phyloP scores from a whole-genome alignment of 2,113 vertebrate species.

The Hemibagrus wyckioides region DNA sequence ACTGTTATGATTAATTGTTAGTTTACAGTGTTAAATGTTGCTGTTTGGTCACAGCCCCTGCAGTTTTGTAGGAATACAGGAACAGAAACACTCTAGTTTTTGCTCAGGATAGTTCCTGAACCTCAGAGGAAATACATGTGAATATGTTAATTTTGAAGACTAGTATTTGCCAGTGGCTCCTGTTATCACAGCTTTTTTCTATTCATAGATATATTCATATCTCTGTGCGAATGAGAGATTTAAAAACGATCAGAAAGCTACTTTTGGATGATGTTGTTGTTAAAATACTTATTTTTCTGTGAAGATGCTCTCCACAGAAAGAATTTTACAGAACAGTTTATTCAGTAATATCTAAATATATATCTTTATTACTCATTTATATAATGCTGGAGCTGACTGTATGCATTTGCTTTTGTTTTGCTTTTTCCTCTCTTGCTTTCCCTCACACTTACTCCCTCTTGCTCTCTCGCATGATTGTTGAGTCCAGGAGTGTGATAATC shows the following conservation, averaged over 20 bases:
- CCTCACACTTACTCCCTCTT: background rate
- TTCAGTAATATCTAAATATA: background rate
- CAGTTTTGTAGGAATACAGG: background rate
- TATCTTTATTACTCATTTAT: background rate
- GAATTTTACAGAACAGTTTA: background rate
- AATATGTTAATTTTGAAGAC: background rate
- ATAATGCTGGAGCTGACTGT: background rate
- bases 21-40: background rate
- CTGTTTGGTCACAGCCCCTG: background rate
- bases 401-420: background rate
- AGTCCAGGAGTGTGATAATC: slow-evolving; percentile 95
- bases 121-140: background rate
- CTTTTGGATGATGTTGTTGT: background rate
- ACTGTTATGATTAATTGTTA: background rate
- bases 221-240: background rate
- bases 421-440: background rate
- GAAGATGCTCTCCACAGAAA: background rate
- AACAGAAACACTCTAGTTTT: background rate
- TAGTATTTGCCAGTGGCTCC: background rate
- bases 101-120: background rate
- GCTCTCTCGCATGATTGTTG: background rate
- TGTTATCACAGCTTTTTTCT: background rate
- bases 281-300: background rate
- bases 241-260: background rate
- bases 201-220: too few relatives aligned